These are phyloP conservation scores for Butorides virescens DNA, from an alignment of 2,113 vertebrate genomes.

Conservation along the genomic window DNA sequence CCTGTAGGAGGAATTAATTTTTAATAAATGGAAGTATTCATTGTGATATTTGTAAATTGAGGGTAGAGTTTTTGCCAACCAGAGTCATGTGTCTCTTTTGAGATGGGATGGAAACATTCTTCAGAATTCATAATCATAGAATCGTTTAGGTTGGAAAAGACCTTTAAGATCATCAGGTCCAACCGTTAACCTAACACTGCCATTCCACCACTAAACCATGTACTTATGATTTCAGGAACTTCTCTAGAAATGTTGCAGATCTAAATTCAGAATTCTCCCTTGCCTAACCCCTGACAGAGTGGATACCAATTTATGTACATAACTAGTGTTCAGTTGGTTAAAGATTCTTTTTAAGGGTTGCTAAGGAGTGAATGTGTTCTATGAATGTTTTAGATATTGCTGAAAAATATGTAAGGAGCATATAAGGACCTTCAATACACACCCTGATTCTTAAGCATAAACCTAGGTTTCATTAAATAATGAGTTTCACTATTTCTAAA, in stretches of 20 bases:
- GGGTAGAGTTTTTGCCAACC: neutral
- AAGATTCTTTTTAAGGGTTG: neutral
- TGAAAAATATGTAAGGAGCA: neutral
- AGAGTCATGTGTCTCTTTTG: neutral
- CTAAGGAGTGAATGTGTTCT: neutral
- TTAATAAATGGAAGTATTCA: neutral
- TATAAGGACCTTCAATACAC: neutral
- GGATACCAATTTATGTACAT: neutral
- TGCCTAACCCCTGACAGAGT: neutral
- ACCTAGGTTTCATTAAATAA: neutral
- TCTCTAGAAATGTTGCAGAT: neutral
- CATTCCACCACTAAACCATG: too few species aligned
- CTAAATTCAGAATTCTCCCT: neutral
- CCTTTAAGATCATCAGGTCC: too few species aligned
- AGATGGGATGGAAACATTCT: neutral
- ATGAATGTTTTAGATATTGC: conserved; percentile 31
- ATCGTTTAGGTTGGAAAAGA: too few species aligned
- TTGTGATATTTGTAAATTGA: neutral
- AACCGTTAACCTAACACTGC: too few species aligned
- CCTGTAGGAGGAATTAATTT: neutral
- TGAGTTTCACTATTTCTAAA: neutral
- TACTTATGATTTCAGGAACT: neutral
- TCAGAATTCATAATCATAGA: neutral
- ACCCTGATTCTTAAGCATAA: neutral
- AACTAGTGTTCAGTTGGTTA: neutral